Conservation (phyloP, 2,113 vertebrate genomes). For the Pterophyllum scalare region DNA sequence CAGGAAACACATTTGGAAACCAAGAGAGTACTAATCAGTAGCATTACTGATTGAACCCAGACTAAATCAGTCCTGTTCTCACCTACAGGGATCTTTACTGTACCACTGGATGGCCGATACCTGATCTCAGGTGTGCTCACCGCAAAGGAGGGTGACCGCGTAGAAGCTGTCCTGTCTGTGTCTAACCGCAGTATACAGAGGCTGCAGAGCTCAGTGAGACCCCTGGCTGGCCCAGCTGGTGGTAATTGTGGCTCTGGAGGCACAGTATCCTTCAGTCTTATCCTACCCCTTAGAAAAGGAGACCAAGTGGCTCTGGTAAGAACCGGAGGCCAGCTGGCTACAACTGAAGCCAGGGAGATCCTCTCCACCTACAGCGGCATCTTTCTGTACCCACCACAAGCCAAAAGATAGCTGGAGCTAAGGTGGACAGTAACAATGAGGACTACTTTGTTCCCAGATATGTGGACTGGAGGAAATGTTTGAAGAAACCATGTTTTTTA, state of each 20-base stretch:
- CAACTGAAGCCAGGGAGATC: conserved; percentile 89
- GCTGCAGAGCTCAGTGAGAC: conserved; percentile 82
- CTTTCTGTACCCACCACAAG: conserved; percentile 89
- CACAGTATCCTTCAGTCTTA: conserved; percentile 87
- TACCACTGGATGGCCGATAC: conserved; percentile 89
- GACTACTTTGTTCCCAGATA: conserved; percentile 43
- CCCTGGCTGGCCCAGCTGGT: conserved; percentile 71
- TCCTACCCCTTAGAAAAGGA: conserved; percentile 90
- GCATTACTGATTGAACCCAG: neutral
- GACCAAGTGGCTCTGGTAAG: conserved; percentile 88
- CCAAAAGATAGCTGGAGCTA: conserved; percentile 82
- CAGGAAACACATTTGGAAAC: neutral
- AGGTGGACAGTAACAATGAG: neutral
- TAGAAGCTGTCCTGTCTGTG: conserved; percentile 91
- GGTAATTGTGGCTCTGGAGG: conserved; percentile 83
- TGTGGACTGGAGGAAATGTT: conserved; percentile 44
- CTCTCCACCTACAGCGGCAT: conserved; percentile 93
- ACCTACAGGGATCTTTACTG: conserved; percentile 89
- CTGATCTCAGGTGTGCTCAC: conserved; percentile 90
- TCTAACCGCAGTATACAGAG: conserved; percentile 89
- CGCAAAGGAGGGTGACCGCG: conserved; percentile 81
- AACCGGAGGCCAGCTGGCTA: conserved; percentile 88
- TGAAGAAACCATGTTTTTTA: conserved; percentile 12
- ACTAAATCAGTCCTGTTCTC: neutral
- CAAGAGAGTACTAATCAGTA: neutral